Evolutionary conservation across 2,888 invertebrate species (phyloP).

Genomic region (Platycnemis pennipes): DNA sequence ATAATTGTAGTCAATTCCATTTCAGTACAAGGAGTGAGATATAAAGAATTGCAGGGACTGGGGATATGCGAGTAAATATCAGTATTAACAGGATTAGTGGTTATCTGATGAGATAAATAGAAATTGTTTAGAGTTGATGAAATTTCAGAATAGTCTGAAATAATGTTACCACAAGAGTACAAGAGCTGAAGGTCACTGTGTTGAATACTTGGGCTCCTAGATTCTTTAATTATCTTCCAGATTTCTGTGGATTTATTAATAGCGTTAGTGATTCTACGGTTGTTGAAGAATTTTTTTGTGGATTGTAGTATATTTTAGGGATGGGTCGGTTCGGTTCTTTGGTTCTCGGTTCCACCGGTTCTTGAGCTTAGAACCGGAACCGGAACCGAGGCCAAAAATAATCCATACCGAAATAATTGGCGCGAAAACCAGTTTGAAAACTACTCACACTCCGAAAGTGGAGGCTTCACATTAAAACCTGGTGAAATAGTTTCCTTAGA

Average conservation of each 20-base stretch:
- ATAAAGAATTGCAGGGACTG: neutral
- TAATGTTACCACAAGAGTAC: neutral
- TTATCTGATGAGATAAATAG: too few species aligned
- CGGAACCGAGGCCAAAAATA: too few species aligned
- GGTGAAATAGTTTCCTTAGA: too few species aligned
- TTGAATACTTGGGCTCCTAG: neutral
- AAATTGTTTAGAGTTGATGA: neutral
- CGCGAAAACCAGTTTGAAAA: too few species aligned
- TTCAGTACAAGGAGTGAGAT: neutral
- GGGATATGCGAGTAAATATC: neutral
- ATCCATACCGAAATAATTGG: too few species aligned
- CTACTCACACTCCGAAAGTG: too few species aligned
- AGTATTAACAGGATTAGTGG: neutral
- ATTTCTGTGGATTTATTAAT: neutral
- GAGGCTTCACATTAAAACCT: too few species aligned
- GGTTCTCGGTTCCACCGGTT: too few species aligned
- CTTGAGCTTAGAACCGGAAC: too few species aligned
- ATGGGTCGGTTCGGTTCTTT: too few species aligned
- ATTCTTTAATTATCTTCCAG: neutral
- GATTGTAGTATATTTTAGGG: too few species aligned
- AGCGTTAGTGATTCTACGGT: neutral
- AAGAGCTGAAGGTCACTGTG: neutral
- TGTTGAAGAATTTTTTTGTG: neutral
- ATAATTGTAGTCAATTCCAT: neutral
- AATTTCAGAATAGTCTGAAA: neutral